A percentile compares a stretch with the other conserved stretches of the same genome.
Conservation (phyloP, 1,140 invertebrate species). For the Saccostrea cuccullata region DNA sequence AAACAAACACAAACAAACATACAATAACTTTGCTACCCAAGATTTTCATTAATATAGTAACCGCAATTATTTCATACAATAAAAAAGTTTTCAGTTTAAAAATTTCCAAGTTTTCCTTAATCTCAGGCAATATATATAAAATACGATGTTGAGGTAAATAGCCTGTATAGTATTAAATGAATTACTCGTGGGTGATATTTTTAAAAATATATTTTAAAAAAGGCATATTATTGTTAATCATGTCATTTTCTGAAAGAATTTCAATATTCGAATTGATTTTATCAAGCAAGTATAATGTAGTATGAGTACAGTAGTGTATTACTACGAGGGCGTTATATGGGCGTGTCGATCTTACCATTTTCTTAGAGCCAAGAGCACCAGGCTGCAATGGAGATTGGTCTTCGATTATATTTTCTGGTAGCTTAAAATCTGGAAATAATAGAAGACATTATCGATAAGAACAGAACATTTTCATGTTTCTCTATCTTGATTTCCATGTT, state of each 20-base stretch:
- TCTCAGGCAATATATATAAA: too few relatives aligned
- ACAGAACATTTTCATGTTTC: neutral
- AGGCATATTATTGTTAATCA: neutral
- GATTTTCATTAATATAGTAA: too few relatives aligned
- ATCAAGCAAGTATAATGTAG: neutral
- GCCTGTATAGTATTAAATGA: too few relatives aligned
- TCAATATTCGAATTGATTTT: neutral
- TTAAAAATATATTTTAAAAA: too few relatives aligned
- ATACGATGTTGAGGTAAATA: too few relatives aligned
- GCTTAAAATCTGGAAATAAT: neutral
- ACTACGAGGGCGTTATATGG: neutral
- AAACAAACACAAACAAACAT: too few relatives aligned
- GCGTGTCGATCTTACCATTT: constrained; percentile 16
- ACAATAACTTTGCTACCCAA: too few relatives aligned
- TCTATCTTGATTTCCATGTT: constrained; percentile 1
- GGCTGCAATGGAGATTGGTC: neutral
- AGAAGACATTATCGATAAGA: neutral
- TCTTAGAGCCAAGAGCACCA: neutral
- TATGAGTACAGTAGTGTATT: neutral
- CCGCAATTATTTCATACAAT: too few relatives aligned
- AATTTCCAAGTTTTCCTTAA: too few relatives aligned
- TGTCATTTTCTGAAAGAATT: neutral
- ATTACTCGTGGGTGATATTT: too few relatives aligned
- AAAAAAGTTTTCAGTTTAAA: too few relatives aligned
- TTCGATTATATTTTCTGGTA: neutral